Evolutionary conservation across 2,888 invertebrate species (phyloP), one percentile per base, ranked within the genome.

Genomic region (Conistra vaccinii): DNA sequence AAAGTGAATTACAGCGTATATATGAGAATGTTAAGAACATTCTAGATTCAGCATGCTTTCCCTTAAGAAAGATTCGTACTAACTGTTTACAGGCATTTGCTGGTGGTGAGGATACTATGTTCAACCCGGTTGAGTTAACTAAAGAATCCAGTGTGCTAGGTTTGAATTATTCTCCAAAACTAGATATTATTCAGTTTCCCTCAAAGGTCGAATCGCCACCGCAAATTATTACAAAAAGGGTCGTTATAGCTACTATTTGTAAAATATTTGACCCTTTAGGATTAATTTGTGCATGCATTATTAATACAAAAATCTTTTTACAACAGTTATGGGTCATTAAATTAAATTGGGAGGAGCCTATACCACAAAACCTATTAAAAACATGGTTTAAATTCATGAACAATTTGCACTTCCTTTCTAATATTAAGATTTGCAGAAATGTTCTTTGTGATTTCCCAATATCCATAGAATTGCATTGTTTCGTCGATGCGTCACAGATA

Each of bases 161-260:
- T 65, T 65, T 65, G 23, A 65, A 65, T 65, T 48, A 65, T 65
- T 65, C 63, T 29, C 63, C 63, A 48, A 65, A 48, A 65, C 26
- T 45, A 3, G 62, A 65, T 10, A 23, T 65, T 32, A 65, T 48
- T 65, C 17, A 39, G 62, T 62, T 42, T 42, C 62, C 26, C 26
- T 42, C 26, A 20, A 62, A 42, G 26, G 26, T 62, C 39, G 62
- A 62, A 26, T 42, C 42, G 17, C 62, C 62, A 42, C 62, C 62
- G n/a, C 39, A 42, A 62, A 42, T 62, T 42, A 26, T 62, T 45
- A 63, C 45, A 45, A 63, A 63, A 26, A 45, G 4, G 29, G 39
- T 39, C 61, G 61, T 62, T 17, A 62, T 62, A 62, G 39, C 26
- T 62, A 62, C 39, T 39, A 61, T n/a, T n/a, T n/a, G n/a, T n/a